Base-by-base conservation (phyloP, 2,113 vertebrate genomes). In the Microcebus lehilahytsara region DNA sequence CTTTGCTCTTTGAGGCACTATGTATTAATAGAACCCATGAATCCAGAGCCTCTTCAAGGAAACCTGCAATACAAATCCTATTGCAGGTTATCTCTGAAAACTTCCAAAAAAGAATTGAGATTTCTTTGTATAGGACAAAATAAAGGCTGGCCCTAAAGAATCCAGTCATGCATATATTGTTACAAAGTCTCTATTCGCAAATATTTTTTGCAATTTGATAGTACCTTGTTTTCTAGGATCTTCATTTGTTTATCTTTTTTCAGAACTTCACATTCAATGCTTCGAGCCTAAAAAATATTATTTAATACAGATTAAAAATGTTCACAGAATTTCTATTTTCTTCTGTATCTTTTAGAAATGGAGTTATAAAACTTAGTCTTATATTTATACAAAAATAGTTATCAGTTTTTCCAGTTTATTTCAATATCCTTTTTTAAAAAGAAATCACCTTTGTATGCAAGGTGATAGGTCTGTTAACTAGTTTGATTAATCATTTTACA, bases 221-320 rank as follows among this genome's bases (percentile, higher is more conserved):
- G 64, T 98, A 99, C 99, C 99, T 99, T 99, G 96, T 98, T 98
- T 98, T 99, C 99, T 91, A 99, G 75, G 93, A 98, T 96, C 98
- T 99, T 99, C 92, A 99, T 95, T 58, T 98, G 98, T 94, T 99
- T 99, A 96, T 99, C 99, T 97, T 99, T 99, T 98, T 98, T 98
- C 90, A 96, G 97, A 32, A 99, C 97, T 98, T 99, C 97, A 94
- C 97, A 98, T 98, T 99, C 98, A 97, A 98, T 97, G 91, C 64
- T 96, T 97, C 98, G 98, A 96, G 89, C 97, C 99, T 99, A 97
- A 60, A 98, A 96, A 97, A 97, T 10, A 97, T 89, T 96, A 37
- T 37, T 37, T 37, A 17, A 97, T 85, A 85, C 20, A 97, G 46
- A 95, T 93, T 97, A 71, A 95, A 96, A 95, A 78, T 85, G 37